Base-by-base conservation (phyloP, 2,888 invertebrate species). In the Dicyrtomina minuta region DNA sequence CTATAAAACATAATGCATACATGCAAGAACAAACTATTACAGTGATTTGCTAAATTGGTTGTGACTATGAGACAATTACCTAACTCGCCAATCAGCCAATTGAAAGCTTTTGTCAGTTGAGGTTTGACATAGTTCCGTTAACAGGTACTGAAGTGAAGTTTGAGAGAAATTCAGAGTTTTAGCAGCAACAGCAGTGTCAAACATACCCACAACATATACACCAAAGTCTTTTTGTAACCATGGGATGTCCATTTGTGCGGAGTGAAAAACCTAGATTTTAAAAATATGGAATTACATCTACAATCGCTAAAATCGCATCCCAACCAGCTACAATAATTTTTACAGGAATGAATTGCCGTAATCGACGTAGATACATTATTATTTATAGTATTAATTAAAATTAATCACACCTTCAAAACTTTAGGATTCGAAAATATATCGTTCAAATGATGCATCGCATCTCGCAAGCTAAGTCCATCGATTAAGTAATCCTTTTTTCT, bases 211-310 rank as follows among this genome's bases (percentile, higher is more conserved):
- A 2, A 99, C 83, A 81, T 99, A 99, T 1, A 99, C 81, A 0
- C 95, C 92, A 68, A 98, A 88, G 85, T 99, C 99, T 17, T 95
- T 85, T 82, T 99, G 99, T 39, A 99, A 83, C 98, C 99, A 99
- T 41, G 88, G 84, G 20, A 99, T 86, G 80, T 99, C 98, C 71
- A 81, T 84, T 70, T 91, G 89, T 0, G 94, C 92, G 12, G 98
- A 98, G 81, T 99, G 99, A 77, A 99, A 89, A 5, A 96, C 87
- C 91, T 90, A 79, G 5, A 79, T 46, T 46, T 10, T 17, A n/a
- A 46, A 20, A n/a, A 46, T 13, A 51, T 13, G 51, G 51, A 17
- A 51, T 55, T 41, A 66, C 10, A 62, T 10, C 24, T 10, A 46
- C 24, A 27, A 49, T 22, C 26, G n/a, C 41, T 53, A 10, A 33